Evolutionary conservation across 2,113 vertebrate genomes (phyloP).

Genomic region (Phyllostomus discolor): DNA sequence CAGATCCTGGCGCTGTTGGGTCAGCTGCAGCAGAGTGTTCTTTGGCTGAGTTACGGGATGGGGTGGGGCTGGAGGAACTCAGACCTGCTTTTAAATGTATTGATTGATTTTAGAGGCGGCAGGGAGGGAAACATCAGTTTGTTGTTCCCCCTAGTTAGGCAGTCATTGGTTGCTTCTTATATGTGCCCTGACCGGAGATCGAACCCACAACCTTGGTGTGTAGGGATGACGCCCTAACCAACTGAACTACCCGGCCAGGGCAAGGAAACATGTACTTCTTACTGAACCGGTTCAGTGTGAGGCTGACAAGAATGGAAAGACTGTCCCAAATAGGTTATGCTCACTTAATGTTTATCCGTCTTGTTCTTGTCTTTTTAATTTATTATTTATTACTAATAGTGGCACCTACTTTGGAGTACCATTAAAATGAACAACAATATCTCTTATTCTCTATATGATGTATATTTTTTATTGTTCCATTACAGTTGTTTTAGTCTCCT

Average conservation of each 20-base stretch:
- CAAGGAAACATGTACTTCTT: conserved; percentile 66
- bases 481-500: too few relatives aligned
- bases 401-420: background rate
- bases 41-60: conserved; percentile 68
- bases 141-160: too few relatives aligned
- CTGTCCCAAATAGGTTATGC: conserved; percentile 21
- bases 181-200: too few relatives aligned
- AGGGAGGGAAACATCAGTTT: too few relatives aligned
- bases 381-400: background rate
- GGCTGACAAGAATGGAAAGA: background rate
- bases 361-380: background rate
- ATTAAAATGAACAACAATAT: background rate
- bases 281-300: conserved; percentile 22
- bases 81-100: conserved; percentile 61
- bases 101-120: too few relatives aligned
- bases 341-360: background rate
- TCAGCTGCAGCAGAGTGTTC: conserved; percentile 65
- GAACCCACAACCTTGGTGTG: too few relatives aligned
- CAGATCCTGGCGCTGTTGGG: conserved; percentile 74
- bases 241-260: too few relatives aligned
- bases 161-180: too few relatives aligned
- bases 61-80: conserved; percentile 67
- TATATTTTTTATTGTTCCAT: too few relatives aligned
- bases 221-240: too few relatives aligned
- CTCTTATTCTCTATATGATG: background rate